These are phyloP conservation scores for Cepaea hortensis DNA, from an alignment of 2,888 invertebrate species.

Conservation along the genomic window DNA sequence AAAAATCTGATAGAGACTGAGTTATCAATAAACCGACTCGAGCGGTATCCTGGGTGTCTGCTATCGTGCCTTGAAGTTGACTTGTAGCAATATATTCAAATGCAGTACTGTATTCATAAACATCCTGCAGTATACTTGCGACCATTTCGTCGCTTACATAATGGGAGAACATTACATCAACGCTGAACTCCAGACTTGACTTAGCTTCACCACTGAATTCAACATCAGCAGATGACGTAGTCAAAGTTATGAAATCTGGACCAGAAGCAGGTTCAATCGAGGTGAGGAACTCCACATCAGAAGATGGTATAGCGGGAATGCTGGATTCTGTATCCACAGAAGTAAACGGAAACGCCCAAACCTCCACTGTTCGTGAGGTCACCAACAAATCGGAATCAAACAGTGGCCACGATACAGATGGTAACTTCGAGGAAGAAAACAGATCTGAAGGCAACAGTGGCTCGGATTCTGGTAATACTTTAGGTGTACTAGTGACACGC, in stretches of 20 bases:
- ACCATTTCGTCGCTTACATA: not conserved
- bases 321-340: not conserved
- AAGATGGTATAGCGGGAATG: no score
- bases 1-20: not conserved
- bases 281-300: no score
- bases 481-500: no score
- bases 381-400: not conserved
- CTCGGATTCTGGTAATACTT: not conserved
- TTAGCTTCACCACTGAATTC: no score
- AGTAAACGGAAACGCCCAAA: not conserved
- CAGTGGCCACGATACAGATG: not conserved
- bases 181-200: no score
- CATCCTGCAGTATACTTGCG: not conserved
- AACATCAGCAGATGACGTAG: no score
- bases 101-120: not conserved
- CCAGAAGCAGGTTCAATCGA: no score
- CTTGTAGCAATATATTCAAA: not conserved
- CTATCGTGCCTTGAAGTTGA: no score
- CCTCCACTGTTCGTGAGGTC: slow-evolving; percentile 11
- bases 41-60: not conserved
- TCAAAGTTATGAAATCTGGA: no score
- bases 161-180: no score
- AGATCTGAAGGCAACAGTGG: no score
- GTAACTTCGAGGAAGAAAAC: not conserved
- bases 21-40: not conserved